phyloP scores from a whole-genome alignment of 2,113 vertebrate species.

The Holacanthus passer region DNA sequence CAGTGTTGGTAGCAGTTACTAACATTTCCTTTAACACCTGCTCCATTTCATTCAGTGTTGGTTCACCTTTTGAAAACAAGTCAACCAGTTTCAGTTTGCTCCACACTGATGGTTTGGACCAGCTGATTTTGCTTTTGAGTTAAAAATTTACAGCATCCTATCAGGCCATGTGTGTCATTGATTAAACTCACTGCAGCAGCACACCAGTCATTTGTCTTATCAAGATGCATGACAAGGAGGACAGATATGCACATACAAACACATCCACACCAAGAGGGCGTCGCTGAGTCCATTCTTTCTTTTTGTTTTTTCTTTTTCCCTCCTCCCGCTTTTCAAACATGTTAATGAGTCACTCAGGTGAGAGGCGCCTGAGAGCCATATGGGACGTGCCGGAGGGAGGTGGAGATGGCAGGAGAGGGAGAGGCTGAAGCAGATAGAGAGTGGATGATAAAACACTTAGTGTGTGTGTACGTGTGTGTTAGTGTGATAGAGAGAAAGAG shows the following conservation, averaged over 20 bases:
- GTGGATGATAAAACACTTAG: conserved; percentile 9
- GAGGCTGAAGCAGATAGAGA: conserved; percentile 1
- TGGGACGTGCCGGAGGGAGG: conserved; percentile 50
- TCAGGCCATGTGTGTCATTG: neutral
- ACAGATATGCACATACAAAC: neutral
- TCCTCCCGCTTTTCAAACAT: conserved; percentile 43
- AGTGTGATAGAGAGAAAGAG: conserved; percentile 13
- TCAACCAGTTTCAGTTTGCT: neutral
- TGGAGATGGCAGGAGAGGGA: neutral
- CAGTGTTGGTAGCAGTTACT: neutral
- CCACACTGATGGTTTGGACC: neutral
- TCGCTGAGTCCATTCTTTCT: neutral
- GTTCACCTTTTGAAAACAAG: neutral
- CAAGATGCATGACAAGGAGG: neutral
- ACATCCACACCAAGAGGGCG: neutral
- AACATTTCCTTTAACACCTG: neutral
- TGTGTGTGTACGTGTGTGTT: conserved; percentile 24
- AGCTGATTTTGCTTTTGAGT: neutral
- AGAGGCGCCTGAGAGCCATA: conserved; percentile 22
- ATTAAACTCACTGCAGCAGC: neutral
- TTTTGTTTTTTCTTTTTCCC: neutral
- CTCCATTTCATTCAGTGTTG: neutral
- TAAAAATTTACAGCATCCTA: neutral
- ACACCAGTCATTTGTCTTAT: neutral
- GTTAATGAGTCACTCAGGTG: conserved; percentile 57